These are phyloP conservation scores for Brachirus orientalis DNA, from an alignment of 2,113 vertebrate genomes.

Conservation along the genomic window DNA sequence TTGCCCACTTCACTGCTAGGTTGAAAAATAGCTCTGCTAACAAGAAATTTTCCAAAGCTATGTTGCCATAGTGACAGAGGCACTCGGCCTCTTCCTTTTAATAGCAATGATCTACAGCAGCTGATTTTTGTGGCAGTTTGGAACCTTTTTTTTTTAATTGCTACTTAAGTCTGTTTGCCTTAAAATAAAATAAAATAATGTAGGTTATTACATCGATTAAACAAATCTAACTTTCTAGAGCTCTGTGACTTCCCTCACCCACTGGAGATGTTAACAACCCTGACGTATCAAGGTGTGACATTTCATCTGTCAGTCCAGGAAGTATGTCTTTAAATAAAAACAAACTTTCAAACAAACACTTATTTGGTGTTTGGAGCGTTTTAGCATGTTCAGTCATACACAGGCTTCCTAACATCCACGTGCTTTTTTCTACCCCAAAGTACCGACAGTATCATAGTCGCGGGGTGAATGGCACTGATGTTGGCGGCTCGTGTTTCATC, in stretches of 20 bases:
- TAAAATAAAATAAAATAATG: no score
- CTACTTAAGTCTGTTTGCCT: neutral
- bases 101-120: neutral
- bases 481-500: no score
- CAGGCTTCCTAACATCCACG: no score
- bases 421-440: no score
- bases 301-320: no score
- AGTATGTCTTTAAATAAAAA: no score
- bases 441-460: no score
- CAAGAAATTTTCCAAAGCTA: conserved; percentile 19
- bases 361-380: no score
- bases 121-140: conserved; percentile 12
- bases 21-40: conserved; percentile 45
- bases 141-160: neutral
- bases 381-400: no score
- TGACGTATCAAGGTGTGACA: no score
- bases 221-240: neutral
- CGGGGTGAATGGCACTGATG: no score
- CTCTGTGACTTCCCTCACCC: neutral
- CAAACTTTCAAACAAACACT: no score
- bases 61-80: conserved; percentile 43
- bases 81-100: conserved; percentile 13
- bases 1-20: conserved; percentile 34
- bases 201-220: neutral
- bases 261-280: conserved; percentile 3